Evolutionary conservation across 2,113 vertebrate species (phyloP).

Genomic region (Nicator chloris): DNA sequence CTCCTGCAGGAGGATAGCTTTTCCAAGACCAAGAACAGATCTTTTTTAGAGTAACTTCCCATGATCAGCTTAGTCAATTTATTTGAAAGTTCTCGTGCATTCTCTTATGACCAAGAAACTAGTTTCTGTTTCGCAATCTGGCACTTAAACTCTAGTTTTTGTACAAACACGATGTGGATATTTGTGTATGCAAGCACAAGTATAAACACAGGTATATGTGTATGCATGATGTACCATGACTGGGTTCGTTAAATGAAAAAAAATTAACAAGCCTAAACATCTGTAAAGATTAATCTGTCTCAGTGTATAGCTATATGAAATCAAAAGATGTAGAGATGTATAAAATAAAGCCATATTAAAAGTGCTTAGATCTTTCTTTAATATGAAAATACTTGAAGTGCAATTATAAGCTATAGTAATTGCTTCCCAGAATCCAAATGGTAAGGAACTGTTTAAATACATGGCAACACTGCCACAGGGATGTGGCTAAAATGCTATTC

Average conservation of each 20-base stretch:
- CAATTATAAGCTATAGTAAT: neutral
- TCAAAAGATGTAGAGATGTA: neutral
- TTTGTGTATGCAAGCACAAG: neutral
- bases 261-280: neutral
- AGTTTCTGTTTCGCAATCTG: neutral
- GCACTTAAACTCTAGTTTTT: neutral
- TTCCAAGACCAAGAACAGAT: neutral
- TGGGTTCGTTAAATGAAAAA: neutral
- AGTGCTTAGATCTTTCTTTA: neutral
- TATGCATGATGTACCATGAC: neutral
- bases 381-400: neutral
- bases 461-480: accelerated
- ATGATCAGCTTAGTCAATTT: neutral
- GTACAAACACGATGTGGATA: neutral
- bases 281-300: neutral
- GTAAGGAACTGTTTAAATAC: neutral
- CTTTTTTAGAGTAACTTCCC: neutral
- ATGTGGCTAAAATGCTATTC: neutral
- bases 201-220: neutral
- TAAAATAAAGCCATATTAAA: neutral
- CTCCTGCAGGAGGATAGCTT: neutral
- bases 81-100: neutral
- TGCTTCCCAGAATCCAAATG: neutral
- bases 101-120: neutral
- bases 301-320: neutral